Evolutionary conservation across 2,797 vertebrate genomes (phyloP).

Genomic region (Anableps anableps): DNA sequence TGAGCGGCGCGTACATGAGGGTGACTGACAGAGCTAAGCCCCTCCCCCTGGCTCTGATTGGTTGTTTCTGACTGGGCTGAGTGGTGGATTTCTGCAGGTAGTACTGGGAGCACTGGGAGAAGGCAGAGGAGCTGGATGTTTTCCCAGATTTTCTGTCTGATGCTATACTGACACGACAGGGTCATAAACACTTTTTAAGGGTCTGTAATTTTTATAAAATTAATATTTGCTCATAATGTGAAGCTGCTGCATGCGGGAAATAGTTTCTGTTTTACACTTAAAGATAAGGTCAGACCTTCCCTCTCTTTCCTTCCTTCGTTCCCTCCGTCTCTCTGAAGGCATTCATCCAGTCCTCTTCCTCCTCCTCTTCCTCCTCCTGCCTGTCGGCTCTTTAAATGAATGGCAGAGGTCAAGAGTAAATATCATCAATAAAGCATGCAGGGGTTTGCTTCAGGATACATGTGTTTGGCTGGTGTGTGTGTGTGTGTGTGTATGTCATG

Average conservation of each 20-base stretch:
- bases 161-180: neutral
- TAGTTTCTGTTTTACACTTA: neutral
- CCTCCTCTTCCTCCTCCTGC: neutral
- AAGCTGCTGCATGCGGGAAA: neutral
- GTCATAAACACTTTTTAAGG: too few relatives aligned
- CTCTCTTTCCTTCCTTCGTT: neutral
- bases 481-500: constrained; percentile 42
- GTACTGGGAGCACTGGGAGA: too few relatives aligned
- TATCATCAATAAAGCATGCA: constrained; percentile 31
- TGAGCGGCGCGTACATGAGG: too few relatives aligned
- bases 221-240: neutral
- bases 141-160: neutral
- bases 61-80: too few relatives aligned
- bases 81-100: too few relatives aligned
- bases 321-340: constrained; percentile 2
- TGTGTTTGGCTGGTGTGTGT: constrained; percentile 13
- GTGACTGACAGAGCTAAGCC: too few relatives aligned
- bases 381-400: constrained; percentile 25
- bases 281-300: neutral
- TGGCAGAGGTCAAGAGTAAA: constrained; percentile 32
- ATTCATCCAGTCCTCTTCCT: neutral
- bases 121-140: too few relatives aligned
- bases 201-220: neutral
- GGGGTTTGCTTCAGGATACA: constrained; percentile 24
- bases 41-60: too few relatives aligned